Conservation (phyloP, 2,797 vertebrate genomes). For the Leptatherina wallacei region DNA sequence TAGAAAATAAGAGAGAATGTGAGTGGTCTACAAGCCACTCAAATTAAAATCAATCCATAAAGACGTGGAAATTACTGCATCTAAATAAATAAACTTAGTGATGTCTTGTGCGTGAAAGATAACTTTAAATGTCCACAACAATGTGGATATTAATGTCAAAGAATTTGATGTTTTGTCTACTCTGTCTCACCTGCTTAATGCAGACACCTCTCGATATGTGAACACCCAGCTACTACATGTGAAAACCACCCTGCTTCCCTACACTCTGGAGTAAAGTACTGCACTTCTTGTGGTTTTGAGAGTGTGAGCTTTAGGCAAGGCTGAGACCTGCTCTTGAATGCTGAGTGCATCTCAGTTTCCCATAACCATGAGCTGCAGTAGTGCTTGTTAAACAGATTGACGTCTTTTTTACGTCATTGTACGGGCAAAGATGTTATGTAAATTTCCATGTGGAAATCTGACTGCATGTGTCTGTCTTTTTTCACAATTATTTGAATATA, state of each 20-base stretch:
- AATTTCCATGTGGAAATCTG: slow-evolving; percentile 43
- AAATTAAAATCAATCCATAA: neutral
- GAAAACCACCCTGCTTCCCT: slow-evolving; percentile 22
- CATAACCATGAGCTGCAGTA: slow-evolving; percentile 56
- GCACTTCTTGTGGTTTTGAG: slow-evolving; percentile 27
- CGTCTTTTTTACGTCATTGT: slow-evolving; percentile 63
- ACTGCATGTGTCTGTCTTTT: slow-evolving; percentile 34
- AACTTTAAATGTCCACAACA: neutral
- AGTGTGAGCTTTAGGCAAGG: slow-evolving; percentile 24
- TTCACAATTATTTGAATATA: slow-evolving; percentile 14
- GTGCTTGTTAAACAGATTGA: slow-evolving; percentile 52
- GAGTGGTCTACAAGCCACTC: neutral
- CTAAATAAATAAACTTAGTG: slow-evolving; percentile 5
- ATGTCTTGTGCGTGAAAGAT: neutral
- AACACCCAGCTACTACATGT: slow-evolving; percentile 14
- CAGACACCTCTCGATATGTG: slow-evolving; percentile 5
- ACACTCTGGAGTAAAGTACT: slow-evolving; percentile 18
- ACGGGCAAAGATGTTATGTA: slow-evolving; percentile 56
- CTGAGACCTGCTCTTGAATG: slow-evolving; percentile 40
- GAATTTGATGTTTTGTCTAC: slow-evolving; percentile 9
- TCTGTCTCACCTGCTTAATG: slow-evolving; percentile 5
- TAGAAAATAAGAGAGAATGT: neutral
- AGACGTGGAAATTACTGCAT: neutral
- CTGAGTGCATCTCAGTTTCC: slow-evolving; percentile 54
- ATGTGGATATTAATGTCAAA: neutral